phyloP scores from a whole-genome alignment of 2,797 vertebrate genomes.

The Merluccius polli region DNA sequence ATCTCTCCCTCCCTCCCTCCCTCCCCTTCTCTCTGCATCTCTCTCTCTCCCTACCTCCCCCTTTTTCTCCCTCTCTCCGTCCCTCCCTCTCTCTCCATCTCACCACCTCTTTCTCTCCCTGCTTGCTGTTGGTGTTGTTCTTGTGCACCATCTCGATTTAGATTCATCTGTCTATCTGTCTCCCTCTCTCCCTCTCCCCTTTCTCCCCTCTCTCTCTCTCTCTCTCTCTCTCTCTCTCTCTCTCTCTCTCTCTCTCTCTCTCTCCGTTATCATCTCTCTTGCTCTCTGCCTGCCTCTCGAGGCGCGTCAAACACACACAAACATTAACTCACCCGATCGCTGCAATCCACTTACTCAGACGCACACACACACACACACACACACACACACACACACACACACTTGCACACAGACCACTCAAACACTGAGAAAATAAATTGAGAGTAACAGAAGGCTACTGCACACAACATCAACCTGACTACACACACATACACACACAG shows the following conservation, averaged over 20 bases:
- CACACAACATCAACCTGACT: slow-evolving; percentile 2
- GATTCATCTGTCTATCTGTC: not conserved
- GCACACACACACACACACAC: not conserved
- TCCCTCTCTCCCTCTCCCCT: not conserved
- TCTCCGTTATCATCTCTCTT: not conserved
- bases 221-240: not conserved
- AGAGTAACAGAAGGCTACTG: not conserved
- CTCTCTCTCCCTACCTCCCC: slow-evolving; percentile 1
- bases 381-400: slow-evolving; percentile 5
- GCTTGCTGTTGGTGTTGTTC: not conserved
- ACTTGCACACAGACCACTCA: slow-evolving; percentile 30
- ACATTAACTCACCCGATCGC: slow-evolving; percentile 6
- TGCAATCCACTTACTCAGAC: not conserved
- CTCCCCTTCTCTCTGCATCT: not conserved
- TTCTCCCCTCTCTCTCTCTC: not conserved
- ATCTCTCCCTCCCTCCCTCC: slow-evolving; percentile 1
- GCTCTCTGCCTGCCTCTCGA: slow-evolving; percentile 19
- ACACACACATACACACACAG: not conserved
- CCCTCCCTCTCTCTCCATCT: not conserved
- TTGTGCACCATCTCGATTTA: not conserved
- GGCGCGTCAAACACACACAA: slow-evolving; percentile 13
- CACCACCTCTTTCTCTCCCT: not conserved
- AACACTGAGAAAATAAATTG: slow-evolving; percentile 10
- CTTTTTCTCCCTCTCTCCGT: not conserved
- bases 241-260: not conserved